phyloP scores from a whole-genome alignment of 2,797 vertebrate genomes.

The Balearica regulorum region DNA sequence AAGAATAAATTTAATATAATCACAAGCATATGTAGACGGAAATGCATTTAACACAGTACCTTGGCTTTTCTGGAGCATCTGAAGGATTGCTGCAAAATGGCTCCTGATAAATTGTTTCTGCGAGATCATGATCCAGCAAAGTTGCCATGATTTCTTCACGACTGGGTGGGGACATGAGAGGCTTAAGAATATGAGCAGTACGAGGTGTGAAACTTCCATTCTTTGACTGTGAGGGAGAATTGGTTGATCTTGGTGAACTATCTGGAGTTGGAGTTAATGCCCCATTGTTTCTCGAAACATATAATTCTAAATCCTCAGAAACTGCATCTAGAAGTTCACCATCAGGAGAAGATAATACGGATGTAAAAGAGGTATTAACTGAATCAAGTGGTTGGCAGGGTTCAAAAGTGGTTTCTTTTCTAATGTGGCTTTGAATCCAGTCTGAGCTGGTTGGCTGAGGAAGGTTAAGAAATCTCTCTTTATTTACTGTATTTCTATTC shows the following conservation, averaged over 20 bases:
- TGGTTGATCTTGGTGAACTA: slow-evolving; percentile 92
- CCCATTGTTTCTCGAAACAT: slow-evolving; percentile 80
- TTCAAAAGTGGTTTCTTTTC: slow-evolving; percentile 77
- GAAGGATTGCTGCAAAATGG: slow-evolving; percentile 96
- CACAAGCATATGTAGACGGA: background rate
- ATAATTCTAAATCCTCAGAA: slow-evolving; percentile 82
- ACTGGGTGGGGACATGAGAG: slow-evolving; percentile 96
- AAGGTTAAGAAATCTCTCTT: slow-evolving; percentile 83
- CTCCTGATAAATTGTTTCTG: slow-evolving; percentile 92
- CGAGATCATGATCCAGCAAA: slow-evolving; percentile 88
- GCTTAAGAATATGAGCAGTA: slow-evolving; percentile 89
- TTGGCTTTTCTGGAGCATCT: slow-evolving; percentile 91
- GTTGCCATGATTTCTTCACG: slow-evolving; percentile 94
- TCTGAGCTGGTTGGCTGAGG: slow-evolving; percentile 79
- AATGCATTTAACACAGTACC: slow-evolving; percentile 76
- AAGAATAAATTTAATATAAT: background rate
- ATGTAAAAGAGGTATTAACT: slow-evolving; percentile 82
- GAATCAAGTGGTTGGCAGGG: slow-evolving; percentile 79
- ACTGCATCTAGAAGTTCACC: slow-evolving; percentile 83
- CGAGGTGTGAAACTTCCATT: slow-evolving; percentile 82
- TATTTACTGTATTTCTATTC: slow-evolving; percentile 73
- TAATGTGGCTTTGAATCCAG: slow-evolving; percentile 83
- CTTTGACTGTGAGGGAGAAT: slow-evolving; percentile 89
- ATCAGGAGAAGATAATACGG: slow-evolving; percentile 77
- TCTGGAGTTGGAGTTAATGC: slow-evolving; percentile 88